Evolutionary conservation across 2,113 vertebrate species (phyloP).

Genomic region (Pithys albifrons): DNA sequence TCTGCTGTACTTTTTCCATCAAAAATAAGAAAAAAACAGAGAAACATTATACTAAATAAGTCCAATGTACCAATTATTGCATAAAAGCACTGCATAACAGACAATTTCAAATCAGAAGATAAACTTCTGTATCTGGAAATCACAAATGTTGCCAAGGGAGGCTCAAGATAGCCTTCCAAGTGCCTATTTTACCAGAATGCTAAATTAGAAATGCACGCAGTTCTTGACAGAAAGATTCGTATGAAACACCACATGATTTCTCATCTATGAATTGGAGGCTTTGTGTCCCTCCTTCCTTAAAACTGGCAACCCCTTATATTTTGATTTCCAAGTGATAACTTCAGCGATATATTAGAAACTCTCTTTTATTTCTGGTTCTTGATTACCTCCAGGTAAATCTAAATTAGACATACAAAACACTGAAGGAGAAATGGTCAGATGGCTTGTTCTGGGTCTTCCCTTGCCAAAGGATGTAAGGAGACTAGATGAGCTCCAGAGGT

Average conservation of each 20-base stretch:
- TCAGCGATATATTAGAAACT: neutral
- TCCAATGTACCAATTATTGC: accelerated
- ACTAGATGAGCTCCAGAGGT: neutral
- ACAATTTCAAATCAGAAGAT: neutral
- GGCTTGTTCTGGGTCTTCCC: neutral
- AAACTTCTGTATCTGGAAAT: neutral
- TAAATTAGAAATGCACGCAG: neutral
- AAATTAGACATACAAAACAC: neutral
- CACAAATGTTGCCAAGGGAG: neutral
- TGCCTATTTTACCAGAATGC: neutral
- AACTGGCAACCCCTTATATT: neutral
- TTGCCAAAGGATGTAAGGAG: neutral
- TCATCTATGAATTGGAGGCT: neutral
- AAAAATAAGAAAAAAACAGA: neutral
- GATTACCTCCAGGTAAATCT: neutral
- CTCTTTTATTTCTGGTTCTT: neutral
- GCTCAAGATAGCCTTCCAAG: neutral
- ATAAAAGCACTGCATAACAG: neutral
- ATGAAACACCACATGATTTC: neutral
- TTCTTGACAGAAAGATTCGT: neutral
- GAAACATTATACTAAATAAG: neutral
- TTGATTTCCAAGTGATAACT: neutral
- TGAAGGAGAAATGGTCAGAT: neutral
- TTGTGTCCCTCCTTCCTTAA: neutral
- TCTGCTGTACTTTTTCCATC: neutral